phyloP scores from a whole-genome alignment of 2,797 vertebrate genomes.

The Cryptoblepharus egeriae region DNA sequence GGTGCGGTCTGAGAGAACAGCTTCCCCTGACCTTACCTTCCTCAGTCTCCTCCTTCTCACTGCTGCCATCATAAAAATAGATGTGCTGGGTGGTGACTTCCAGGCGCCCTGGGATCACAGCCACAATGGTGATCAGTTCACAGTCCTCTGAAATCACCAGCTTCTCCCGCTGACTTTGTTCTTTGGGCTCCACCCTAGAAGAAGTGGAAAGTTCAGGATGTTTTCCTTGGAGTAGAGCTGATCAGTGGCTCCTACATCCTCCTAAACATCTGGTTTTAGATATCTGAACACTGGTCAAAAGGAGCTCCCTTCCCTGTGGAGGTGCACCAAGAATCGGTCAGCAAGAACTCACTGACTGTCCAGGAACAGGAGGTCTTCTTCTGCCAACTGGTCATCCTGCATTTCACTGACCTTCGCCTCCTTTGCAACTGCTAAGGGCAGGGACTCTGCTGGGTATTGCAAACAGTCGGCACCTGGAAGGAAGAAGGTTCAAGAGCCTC shows the following conservation, averaged over 20 bases:
- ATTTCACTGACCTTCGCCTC: slow-evolving; percentile 95
- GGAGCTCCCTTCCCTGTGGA: too few relatives aligned
- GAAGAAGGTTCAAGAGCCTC: neutral
- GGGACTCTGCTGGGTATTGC: slow-evolving; percentile 74
- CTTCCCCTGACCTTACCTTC: slow-evolving; percentile 78
- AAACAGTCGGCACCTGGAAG: slow-evolving; percentile 84
- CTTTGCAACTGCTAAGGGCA: slow-evolving; percentile 91
- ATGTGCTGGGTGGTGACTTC: slow-evolving; percentile 95
- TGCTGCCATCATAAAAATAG: slow-evolving; percentile 94
- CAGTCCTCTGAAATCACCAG: slow-evolving; percentile 95
- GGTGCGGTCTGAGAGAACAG: neutral
- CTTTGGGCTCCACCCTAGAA: slow-evolving; percentile 84
- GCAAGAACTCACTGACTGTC: slow-evolving; percentile 86
- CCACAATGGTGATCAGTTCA: slow-evolving; percentile 94
- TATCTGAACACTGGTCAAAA: too few relatives aligned
- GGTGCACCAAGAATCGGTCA: neutral
- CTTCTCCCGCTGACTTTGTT: slow-evolving; percentile 92
- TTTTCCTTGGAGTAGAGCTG: too few relatives aligned
- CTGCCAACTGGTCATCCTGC: slow-evolving; percentile 91
- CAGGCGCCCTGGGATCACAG: slow-evolving; percentile 88
- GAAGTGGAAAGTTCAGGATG: fast-evolving
- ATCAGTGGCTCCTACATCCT: neutral
- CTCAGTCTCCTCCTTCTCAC: slow-evolving; percentile 93
- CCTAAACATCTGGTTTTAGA: too few relatives aligned
- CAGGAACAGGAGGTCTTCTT: slow-evolving; percentile 88